Base-by-base conservation (phyloP, 2,113 vertebrate genomes). In the Columba livia region DNA sequence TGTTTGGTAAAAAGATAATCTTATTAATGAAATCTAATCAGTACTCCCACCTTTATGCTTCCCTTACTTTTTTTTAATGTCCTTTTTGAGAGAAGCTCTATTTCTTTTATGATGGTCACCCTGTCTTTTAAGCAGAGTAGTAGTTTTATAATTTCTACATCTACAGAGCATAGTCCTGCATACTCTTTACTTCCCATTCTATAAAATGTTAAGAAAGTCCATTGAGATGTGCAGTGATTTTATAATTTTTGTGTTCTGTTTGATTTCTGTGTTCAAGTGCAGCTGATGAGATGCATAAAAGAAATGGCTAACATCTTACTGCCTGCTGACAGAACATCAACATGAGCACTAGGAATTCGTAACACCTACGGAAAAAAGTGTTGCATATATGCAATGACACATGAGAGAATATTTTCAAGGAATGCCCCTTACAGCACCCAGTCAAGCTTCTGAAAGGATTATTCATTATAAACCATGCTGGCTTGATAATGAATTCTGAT, bases 221-320 rank as follows among this genome's bases (percentile, higher is more conserved):
- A 58, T 4, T 56, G 78, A 91, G 70, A 81, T 13, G 14, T 65
- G 72, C 32, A 60, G 21, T 17, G 20, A 54, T 62, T 93, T 94
- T 88, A 75, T 72, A 86, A 90, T 73, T 86, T 25, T 75, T 61
- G 29, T 81, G 58, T 84, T 78, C 85, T 78, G 51, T 67, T 93
- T 91, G 90, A 92, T 94, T 94, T 94, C 56, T 31, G 6, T 36
- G 72, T 81, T 79, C 56, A 40, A 74, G 47, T 56, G 69, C 51
- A 93, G 47, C 86, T 92, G 79, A 92, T 56, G 58, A 93, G 93
- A 79, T 62, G 25, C 71, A 29, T 77, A 61, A 96, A 90, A 94
- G 56, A 84, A 71, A 62, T 4, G 12, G 44, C 36, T 89, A 90
- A 90, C 3, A 2, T 78, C 86, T 82, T 77, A 53, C 3, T 79